These are phyloP conservation scores for Branchellion lobata DNA, from an alignment of 2,888 invertebrate species.

Conservation along the genomic window DNA sequence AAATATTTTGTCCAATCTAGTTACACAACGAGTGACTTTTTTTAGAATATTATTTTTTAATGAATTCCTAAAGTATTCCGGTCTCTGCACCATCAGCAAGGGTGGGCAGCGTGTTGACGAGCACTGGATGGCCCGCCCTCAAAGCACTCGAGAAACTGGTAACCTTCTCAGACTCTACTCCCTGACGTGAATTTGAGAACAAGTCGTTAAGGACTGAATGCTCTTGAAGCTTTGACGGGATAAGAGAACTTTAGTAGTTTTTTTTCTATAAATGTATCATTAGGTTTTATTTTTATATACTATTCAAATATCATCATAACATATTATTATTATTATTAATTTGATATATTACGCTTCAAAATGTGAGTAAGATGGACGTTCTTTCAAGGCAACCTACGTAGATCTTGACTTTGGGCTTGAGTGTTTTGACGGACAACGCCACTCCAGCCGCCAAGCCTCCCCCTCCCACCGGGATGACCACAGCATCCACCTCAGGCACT, in stretches of 20 bases:
- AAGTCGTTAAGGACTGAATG: background rate
- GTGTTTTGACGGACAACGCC: slow-evolving; percentile 81
- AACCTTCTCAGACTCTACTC: slow-evolving; percentile 88
- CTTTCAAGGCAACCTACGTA: slow-evolving; percentile 81
- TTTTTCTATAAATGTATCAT: no score
- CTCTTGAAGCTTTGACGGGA: no score
- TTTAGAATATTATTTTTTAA: background rate
- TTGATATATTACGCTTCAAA: no score
- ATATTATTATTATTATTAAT: no score
- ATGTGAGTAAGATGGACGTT: no score
- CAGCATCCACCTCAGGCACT: slow-evolving; percentile 81
- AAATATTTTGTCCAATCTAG: no score
- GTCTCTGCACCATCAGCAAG: slow-evolving; percentile 84
- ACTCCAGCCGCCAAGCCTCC: slow-evolving; percentile 88
- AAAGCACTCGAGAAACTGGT: slow-evolving; percentile 79
- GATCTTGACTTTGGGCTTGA: slow-evolving; percentile 78
- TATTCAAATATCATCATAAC: no score
- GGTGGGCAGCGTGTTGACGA: slow-evolving; percentile 72
- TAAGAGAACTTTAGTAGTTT: no score
- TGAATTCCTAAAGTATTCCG: no score
- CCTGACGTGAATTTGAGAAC: slow-evolving; percentile 62
- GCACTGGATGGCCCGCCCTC: slow-evolving; percentile 71
- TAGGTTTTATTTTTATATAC: no score
- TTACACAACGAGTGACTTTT: background rate
- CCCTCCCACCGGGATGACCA: slow-evolving; percentile 90